phyloP scores from a whole-genome alignment of 2,797 vertebrate species.

The Coluber constrictor region DNA sequence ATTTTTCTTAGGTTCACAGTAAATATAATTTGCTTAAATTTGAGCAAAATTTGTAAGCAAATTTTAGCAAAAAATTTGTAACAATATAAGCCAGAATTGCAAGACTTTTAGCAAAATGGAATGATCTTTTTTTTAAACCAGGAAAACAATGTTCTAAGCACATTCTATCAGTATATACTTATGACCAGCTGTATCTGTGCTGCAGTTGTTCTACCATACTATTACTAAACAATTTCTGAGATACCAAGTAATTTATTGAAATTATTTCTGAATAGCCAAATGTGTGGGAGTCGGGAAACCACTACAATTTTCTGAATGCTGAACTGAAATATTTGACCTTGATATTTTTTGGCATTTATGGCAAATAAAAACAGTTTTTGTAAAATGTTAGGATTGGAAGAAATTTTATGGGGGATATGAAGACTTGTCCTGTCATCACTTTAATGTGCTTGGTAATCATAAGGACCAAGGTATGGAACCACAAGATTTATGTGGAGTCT shows the following conservation, averaged over 20 bases:
- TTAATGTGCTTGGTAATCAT: neutral
- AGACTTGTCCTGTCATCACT: neutral
- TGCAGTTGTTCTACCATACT: neutral
- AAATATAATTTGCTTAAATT: neutral
- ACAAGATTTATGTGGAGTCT: neutral
- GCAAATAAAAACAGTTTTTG: neutral
- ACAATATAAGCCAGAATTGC: neutral
- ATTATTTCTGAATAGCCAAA: neutral
- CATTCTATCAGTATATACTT: neutral
- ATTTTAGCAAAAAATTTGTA: neutral
- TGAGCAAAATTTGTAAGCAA: neutral
- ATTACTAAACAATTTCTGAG: neutral
- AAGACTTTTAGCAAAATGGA: neutral
- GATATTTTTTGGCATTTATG: neutral
- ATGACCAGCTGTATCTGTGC: neutral
- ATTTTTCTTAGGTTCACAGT: neutral
- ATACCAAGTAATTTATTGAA: neutral
- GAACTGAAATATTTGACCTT: neutral
- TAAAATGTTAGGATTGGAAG: neutral
- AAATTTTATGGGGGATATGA: neutral
- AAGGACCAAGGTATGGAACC: neutral
- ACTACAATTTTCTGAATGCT: neutral
- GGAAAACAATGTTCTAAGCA: neutral
- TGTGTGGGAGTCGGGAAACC: no score
- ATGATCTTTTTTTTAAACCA: neutral